phyloP scores from a whole-genome alignment of 2,113 vertebrate genomes.

The Aptenodytes forsteri region DNA sequence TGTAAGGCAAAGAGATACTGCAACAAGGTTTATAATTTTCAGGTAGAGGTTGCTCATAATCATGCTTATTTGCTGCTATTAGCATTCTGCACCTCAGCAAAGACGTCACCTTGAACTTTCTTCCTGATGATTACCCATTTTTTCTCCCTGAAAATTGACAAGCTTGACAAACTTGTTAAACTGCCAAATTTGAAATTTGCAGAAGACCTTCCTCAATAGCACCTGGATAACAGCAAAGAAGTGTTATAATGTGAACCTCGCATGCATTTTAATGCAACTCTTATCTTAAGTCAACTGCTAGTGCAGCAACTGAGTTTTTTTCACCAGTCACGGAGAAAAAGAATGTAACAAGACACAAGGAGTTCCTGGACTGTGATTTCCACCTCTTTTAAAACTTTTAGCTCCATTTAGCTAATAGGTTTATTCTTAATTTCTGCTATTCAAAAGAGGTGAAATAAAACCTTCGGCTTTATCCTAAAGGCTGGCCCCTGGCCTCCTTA shows the following conservation, averaged over 20 bases:
- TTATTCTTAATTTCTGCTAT: not conserved
- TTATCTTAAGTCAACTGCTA: slow-evolving; percentile 23
- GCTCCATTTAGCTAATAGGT: not conserved
- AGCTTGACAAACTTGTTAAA: slow-evolving; percentile 69
- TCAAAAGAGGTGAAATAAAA: not conserved
- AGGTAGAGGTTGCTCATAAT: not conserved
- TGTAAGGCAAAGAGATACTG: not conserved
- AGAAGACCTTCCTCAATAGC: slow-evolving; percentile 21
- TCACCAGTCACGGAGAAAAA: not conserved
- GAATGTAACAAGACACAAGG: not conserved
- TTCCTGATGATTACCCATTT: slow-evolving; percentile 50
- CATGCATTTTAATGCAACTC: slow-evolving; percentile 44
- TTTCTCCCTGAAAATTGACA: slow-evolving; percentile 69
- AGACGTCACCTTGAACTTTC: slow-evolving; percentile 71
- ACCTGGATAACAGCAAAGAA: slow-evolving; percentile 36
- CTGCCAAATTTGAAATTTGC: slow-evolving; percentile 58
- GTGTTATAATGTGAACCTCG: slow-evolving; percentile 20
- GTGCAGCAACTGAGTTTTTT: not conserved
- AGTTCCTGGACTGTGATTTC: not conserved
- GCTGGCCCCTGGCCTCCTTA: not conserved
- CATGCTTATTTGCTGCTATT: slow-evolving; percentile 44
- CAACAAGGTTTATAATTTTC: slow-evolving; percentile 9
- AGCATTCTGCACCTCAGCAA: slow-evolving; percentile 52
- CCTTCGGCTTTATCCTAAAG: not conserved
- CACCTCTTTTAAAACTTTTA: not conserved